These are phyloP conservation scores for Stegastes partitus DNA, from an alignment of 2,113 vertebrate genomes.

Conservation along the genomic window DNA sequence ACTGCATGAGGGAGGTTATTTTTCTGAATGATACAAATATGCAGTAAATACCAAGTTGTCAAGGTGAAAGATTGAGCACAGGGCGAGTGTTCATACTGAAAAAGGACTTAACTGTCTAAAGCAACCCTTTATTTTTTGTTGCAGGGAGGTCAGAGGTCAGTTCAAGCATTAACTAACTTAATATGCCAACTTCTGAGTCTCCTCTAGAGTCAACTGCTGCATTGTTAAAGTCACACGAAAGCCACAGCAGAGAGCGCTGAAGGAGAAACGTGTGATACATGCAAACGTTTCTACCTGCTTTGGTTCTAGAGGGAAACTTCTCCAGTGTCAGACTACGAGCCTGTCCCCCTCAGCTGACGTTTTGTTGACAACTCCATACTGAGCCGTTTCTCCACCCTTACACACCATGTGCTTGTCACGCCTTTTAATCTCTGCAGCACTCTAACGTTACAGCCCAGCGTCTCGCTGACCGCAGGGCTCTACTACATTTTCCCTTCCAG, in stretches of 20 bases:
- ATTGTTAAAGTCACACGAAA: neutral
- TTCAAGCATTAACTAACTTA: neutral
- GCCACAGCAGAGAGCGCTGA: neutral
- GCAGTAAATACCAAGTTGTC: neutral
- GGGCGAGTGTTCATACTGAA: neutral
- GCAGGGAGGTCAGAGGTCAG: conserved; percentile 20
- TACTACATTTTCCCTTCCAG: conserved; percentile 47
- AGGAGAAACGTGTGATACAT: neutral
- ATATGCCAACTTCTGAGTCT: neutral
- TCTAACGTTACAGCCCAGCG: conserved; percentile 53
- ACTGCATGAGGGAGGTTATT: neutral
- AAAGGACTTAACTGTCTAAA: too few species aligned
- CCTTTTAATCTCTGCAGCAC: conserved; percentile 27
- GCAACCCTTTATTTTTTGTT: neutral
- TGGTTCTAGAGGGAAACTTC: conserved; percentile 47
- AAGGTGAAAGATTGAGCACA: neutral
- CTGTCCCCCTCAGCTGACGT: conserved; percentile 59
- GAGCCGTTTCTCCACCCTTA: conserved; percentile 69
- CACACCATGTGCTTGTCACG: conserved; percentile 73
- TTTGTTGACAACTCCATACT: conserved; percentile 78
- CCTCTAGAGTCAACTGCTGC: neutral
- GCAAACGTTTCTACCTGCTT: conserved; percentile 48
- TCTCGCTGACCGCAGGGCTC: conserved; percentile 14
- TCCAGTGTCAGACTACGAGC: conserved; percentile 6
- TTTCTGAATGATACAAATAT: neutral